These are phyloP conservation scores for Cyclophora albipunctata DNA, from an alignment of 2,888 invertebrate genomes.

Conservation along the genomic window DNA sequence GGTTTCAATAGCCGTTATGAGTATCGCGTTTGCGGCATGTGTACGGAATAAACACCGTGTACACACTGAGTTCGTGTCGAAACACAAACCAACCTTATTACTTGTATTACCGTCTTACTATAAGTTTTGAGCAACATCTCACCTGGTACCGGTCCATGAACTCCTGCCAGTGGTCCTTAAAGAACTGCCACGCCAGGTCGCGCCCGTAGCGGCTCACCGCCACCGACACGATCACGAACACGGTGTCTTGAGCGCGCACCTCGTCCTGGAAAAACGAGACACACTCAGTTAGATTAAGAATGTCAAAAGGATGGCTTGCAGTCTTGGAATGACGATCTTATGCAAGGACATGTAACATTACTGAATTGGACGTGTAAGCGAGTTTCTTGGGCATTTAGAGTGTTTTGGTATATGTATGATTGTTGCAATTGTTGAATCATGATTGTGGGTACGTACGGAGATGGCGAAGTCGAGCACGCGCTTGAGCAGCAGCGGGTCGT, in stretches of 20 bases:
- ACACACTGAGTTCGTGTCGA: no score
- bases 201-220: slow-evolving; percentile 87
- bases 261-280: slow-evolving; percentile 77
- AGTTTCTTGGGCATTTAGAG: no score
- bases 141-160: slow-evolving; percentile 86
- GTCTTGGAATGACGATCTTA: no score
- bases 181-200: slow-evolving; percentile 92
- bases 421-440: no score
- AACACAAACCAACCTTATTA: no score
- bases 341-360: no score
- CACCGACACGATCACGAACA: slow-evolving; percentile 91
- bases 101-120: no score
- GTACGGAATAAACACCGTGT: no score
- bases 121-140: no score
- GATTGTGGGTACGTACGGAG: slow-evolving; percentile 78
- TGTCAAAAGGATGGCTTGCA: no score
- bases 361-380: no score
- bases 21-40: neutral
- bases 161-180: slow-evolving; percentile 87
- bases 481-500: slow-evolving; percentile 80
- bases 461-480: slow-evolving; percentile 88
- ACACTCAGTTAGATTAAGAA: no score
- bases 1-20: neutral
- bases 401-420: neutral
- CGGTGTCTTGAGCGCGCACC: slow-evolving; percentile 93